Evolutionary conservation across 2,113 vertebrate species (phyloP), one percentile per base, ranked within the genome.

Genomic region (Sinocyclocheilus maitianheensis): DNA sequence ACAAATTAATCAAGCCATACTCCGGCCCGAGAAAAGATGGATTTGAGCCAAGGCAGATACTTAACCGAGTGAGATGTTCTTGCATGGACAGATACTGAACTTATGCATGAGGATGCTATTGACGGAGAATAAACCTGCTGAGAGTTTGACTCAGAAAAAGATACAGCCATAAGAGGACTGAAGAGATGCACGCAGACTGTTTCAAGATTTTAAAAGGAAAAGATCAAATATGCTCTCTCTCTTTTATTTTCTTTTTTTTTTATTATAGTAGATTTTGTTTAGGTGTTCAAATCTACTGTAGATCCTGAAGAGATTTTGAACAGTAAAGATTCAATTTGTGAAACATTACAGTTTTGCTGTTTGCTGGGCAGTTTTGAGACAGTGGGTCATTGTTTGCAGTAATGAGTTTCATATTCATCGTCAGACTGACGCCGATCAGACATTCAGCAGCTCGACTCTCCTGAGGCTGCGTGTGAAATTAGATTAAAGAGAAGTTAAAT

Each of bases 1-100:
- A 91, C 89, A 91, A 94, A 93, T 94, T 90, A 93, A 93, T 93
- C 93, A 93, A 88, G 90, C 90, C 81, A 91, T 89, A 87, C 89
- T 91, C 91, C 87, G 88, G 83, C 77, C 46, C 34, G 26, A 43
- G 81, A 87, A 83, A 90, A 48, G 88, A 83, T 89, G 34, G 37
- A 77, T 77, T 43, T 87, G 79, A 86, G 80, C 80, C 80, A 13
- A 18, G 62, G 43, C 76, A 71, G 48, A 79, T 71, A 77, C 37
- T 80, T 37, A 76, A 77, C 84, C 60, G 43, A 85, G 83, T 82
- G 60, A 86, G 60, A 74, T 81, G 72, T 74, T 82, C 14, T 12
- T 34, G 62, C 40, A 30, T 51, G 43, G 63, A 69, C 14, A 18
- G 78, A 65, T 16, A 34, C 30, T 34, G 30, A 60, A 37, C 30